phyloP scores from a whole-genome alignment of 2,113 vertebrate species.

The Pao palembangensis region DNA sequence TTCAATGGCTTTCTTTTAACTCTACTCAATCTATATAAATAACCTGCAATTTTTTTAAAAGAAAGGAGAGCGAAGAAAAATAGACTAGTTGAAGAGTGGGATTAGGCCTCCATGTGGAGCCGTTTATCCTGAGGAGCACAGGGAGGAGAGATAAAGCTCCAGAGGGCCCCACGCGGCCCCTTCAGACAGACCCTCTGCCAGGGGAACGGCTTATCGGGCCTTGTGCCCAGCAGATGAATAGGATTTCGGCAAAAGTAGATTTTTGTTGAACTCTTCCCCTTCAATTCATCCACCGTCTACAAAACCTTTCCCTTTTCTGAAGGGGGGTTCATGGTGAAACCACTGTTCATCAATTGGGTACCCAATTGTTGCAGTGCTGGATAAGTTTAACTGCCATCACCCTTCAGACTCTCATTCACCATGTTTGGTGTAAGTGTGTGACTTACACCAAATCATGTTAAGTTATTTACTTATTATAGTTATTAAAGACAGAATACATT shows the following conservation, averaged over 20 bases:
- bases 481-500: constrained; percentile 28
- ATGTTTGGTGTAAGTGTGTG: not conserved
- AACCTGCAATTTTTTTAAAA: constrained; percentile 1
- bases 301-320: constrained; percentile 52
- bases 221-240: constrained; percentile 73
- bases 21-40: too few species aligned
- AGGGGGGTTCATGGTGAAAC: not conserved
- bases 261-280: constrained; percentile 66
- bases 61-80: constrained; percentile 20
- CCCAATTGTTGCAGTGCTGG: constrained; percentile 30
- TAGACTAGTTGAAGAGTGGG: constrained; percentile 50
- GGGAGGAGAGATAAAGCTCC: constrained; percentile 72
- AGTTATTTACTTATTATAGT: constrained; percentile 31
- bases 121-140: constrained; percentile 73
- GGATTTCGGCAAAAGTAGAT: constrained; percentile 74
- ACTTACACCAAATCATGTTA: constrained; percentile 25
- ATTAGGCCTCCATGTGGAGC: constrained; percentile 74
- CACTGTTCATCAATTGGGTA: constrained; percentile 7
- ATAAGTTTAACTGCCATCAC: constrained; percentile 32
- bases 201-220: constrained; percentile 72
- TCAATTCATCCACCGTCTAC: constrained; percentile 52
- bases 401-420: too few species aligned
- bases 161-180: constrained; percentile 61
- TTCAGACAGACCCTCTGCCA: constrained; percentile 67
- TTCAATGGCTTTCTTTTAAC: too few species aligned